A percentile compares a stretch with the other conserved stretches of the same genome.
These are phyloP conservation scores for Muscidifurax raptorellus DNA, from an alignment of 1,140 invertebrate species.

Conservation along the genomic window DNA sequence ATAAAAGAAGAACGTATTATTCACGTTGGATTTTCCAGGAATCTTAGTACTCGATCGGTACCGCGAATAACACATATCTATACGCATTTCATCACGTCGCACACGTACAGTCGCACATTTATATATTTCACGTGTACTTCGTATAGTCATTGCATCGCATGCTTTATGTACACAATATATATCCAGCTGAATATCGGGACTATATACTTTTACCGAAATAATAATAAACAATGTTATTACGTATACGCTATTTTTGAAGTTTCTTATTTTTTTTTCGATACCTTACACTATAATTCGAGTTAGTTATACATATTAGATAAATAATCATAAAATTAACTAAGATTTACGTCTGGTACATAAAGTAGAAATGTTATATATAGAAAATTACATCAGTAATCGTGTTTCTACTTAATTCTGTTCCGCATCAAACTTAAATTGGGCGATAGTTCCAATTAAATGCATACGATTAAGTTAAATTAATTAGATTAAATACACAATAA, in stretches of 20 bases:
- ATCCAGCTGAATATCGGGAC: not conserved
- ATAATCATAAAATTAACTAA: slow-evolving; percentile 3
- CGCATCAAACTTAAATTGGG: not conserved
- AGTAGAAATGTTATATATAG: not conserved
- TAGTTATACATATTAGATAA: not conserved
- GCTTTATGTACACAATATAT: slow-evolving; percentile 43
- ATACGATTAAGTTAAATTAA: not conserved
- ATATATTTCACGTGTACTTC: slow-evolving; percentile 8
- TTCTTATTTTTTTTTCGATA: not conserved
- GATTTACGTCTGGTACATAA: not conserved
- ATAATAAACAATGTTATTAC: not conserved
- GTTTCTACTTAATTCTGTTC: not conserved
- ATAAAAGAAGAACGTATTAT: slow-evolving; percentile 17
- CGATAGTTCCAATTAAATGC: not conserved
- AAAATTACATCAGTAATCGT: slow-evolving; percentile 1
- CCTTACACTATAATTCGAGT: not conserved
- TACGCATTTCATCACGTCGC: slow-evolving; percentile 16
- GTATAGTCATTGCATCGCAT: slow-evolving; percentile 22
- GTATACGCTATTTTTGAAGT: not conserved
- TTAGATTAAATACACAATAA: not conserved
- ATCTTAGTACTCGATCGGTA: slow-evolving; percentile 24
- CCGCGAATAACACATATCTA: not conserved
- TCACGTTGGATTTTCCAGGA: not conserved
- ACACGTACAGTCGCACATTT: not conserved
- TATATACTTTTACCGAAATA: no score